Evolutionary conservation across 1,140 invertebrate species (phyloP).

Genomic region (Bursaphelenchus mucronatus): DNA sequence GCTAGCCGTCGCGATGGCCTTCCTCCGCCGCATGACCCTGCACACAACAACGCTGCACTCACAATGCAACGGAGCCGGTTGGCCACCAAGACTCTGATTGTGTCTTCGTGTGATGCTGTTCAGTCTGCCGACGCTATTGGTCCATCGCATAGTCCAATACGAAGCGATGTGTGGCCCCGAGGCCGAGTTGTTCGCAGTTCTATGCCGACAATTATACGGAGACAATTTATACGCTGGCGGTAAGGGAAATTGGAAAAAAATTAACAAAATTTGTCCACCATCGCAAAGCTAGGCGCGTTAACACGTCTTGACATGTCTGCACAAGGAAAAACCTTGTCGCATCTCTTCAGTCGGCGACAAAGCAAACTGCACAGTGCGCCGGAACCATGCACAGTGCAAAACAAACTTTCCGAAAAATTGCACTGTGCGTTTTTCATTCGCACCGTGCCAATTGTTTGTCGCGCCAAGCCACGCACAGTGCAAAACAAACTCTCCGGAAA

Average conservation of each 20-base stretch:
- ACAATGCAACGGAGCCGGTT: constrained; percentile 43
- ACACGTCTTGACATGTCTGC: too few relatives aligned
- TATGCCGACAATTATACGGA: constrained; percentile 42
- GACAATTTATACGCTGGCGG: constrained; percentile 32
- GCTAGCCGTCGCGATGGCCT: constrained; percentile 57
- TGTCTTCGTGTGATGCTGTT: constrained; percentile 42
- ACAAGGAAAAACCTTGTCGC: too few relatives aligned
- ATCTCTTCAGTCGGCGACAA: too few relatives aligned
- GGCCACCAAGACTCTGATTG: constrained; percentile 37
- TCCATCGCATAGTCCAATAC: constrained; percentile 48
- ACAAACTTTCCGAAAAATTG: too few relatives aligned
- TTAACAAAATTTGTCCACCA: too few relatives aligned
- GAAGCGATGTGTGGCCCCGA: constrained; percentile 33
- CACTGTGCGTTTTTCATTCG: too few relatives aligned
- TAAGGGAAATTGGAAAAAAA: background rate
- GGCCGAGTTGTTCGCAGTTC: background rate
- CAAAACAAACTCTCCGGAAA: too few relatives aligned
- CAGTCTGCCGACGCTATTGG: constrained; percentile 46
- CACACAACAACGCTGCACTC: constrained; percentile 33
- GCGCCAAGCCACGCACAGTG: too few relatives aligned
- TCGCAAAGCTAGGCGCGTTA: too few relatives aligned
- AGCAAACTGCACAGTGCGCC: too few relatives aligned
- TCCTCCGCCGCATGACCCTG: constrained; percentile 55
- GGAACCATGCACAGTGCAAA: too few relatives aligned
- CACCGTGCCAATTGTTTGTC: too few relatives aligned